Evolutionary conservation across 2,888 invertebrate species (phyloP), one percentile per base, ranked within the genome.

Genomic region (Cheilosia pagana): DNA sequence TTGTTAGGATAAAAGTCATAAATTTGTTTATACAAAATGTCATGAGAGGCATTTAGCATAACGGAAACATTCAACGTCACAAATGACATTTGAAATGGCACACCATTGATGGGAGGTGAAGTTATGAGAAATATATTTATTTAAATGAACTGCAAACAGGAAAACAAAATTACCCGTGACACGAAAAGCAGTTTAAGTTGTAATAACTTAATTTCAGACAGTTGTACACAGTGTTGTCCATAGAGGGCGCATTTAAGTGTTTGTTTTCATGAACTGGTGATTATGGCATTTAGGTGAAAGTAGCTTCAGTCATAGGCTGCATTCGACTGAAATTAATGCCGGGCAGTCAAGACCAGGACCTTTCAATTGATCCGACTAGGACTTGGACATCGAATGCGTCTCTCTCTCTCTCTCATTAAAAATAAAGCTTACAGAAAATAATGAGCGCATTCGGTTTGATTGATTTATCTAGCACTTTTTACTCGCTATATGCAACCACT

Each of bases 1-100:
- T 79, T 79, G 72, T 79, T 67, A 45, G 8, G 52, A 60, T 60
- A 60, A 79, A 60, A 67, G 50, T 28, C 21, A 55, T 71, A 63
- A 71, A 57, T 25, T 63, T 52, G 45, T 70, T n/a, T n/a, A 53
- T 55, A 19, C 6, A 45, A 50, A 50, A 50, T 23, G 48, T 12
- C 48, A 48, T 48, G n/a, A 52, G 63, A 10, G 41, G 25, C 67
- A 53, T 21, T 41, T 23, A 35, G 39, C 4, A 25, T 12, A 16
- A 59, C 14, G 25, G 50, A 12, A 14, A 21, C 25, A 50, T 23
- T 50, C 23, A 41, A 25, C n/a, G 59, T 39, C 59, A 45, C 43
- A 25, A 6, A 3, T 10, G 35, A 1, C 35, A 45, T 62, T 62
- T 48, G 45, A 45, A 45, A 62, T 28, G 14, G 25, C 59, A 59